Base-by-base conservation (phyloP, 2,113 vertebrate genomes). In the Pyrgilauda ruficollis region DNA sequence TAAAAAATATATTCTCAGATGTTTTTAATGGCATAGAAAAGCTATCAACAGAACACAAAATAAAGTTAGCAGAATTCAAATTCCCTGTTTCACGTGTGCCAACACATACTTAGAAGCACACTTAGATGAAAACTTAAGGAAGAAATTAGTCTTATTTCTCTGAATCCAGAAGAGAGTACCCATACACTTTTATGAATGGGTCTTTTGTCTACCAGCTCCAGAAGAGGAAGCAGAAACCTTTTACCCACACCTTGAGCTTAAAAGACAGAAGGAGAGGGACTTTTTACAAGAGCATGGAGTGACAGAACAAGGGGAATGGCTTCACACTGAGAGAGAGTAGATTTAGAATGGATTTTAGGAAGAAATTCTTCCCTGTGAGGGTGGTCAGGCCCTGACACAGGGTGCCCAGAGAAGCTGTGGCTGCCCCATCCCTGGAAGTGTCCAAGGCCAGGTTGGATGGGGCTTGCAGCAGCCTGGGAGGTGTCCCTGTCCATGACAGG, bases 1-100 rank as follows among this genome's bases (percentile, higher is more conserved):
- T 31, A 81, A 63, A 92, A 88, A 94, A 88, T 56, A 74, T 52
- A 87, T 84, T 67, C 76, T 84, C 68, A 94, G 64, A 81, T 95
- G 91, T 95, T 95, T 97, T 95, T 81, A 92, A 95, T 96, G 95
- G 93, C 95, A 93, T 30, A 81, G 80, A 64, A 92, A 67, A 92
- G 21, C 59, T 95, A 95, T 52, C 59, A 92, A 63, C 0, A 17
- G 75, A 90, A 83, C 62, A 92, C 44, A 87, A 92, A 94, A 90
- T 90, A 80, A 66, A 90, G 79, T 70, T 95, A 95, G 77, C 88
- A 92, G 68, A 95, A 94, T 59, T 88, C 76, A n/a, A 74, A 89
- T 94, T 92, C 88, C 68, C 84, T 46, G 10, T 74, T 86, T 53
- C 2, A 52, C 1, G 0, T 20, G 24, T 2, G 68, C 93, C 96